phyloP scores from a whole-genome alignment of 2,113 vertebrate genomes.

The Ovis canadensis region DNA sequence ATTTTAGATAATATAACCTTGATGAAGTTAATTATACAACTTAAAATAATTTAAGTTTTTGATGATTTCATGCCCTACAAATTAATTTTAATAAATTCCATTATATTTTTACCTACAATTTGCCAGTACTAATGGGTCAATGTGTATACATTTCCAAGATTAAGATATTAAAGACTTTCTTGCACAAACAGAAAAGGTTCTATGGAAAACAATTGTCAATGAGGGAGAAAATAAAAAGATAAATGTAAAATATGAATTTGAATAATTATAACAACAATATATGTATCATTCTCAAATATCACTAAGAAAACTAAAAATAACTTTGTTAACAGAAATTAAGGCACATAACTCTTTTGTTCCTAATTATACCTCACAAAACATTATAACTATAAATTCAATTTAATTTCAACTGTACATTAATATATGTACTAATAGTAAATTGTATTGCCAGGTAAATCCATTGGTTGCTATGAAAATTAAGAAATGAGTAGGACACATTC shows the following conservation, averaged over 20 bases:
- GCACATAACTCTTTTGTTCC: background rate
- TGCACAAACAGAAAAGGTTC: background rate
- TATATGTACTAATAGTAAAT: background rate
- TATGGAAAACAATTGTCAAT: background rate
- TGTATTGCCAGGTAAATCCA: background rate
- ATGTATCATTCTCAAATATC: background rate
- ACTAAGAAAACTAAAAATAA: constrained; percentile 23
- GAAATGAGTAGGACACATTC: background rate
- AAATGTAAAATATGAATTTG: background rate
- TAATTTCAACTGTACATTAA: background rate
- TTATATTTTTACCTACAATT: background rate
- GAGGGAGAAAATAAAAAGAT: background rate
- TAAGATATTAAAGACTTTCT: background rate
- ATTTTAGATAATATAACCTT: constrained; percentile 24
- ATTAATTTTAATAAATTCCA: constrained; percentile 32
- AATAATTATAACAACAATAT: background rate
- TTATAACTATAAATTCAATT: background rate
- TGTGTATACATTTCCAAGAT: background rate
- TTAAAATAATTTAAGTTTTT: background rate
- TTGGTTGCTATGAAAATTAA: background rate
- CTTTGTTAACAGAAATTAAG: background rate
- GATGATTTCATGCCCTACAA: background rate
- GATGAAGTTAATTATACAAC: background rate
- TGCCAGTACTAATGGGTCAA: background rate
- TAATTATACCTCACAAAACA: background rate